Conservation (phyloP, 2,888 invertebrate genomes). For the Pinctada fucata region DNA sequence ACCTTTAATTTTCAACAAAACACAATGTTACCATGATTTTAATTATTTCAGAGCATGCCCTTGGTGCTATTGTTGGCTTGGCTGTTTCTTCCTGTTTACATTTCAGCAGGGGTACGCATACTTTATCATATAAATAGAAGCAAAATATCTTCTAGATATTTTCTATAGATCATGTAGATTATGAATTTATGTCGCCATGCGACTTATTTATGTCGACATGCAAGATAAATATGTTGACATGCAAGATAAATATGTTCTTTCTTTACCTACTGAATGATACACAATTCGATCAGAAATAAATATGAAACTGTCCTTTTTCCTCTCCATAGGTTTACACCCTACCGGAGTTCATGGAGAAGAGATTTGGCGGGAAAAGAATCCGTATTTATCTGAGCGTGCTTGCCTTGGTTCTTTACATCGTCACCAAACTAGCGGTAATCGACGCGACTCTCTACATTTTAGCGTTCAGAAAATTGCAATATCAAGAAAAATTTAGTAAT, state of each 20-base stretch:
- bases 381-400: conserved; percentile 68
- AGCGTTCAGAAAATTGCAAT: too few relatives aligned
- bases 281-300: too few relatives aligned
- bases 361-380: conserved; percentile 70
- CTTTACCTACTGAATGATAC: too few relatives aligned
- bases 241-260: too few relatives aligned
- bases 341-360: conserved; percentile 71
- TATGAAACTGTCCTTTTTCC: too few relatives aligned
- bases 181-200: too few relatives aligned
- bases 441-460: not conserved
- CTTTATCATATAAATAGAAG: too few relatives aligned
- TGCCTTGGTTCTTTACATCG: conserved; percentile 61
- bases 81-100: conserved; percentile 74
- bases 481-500: too few relatives aligned
- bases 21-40: not conserved
- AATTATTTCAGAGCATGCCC: conserved; percentile 77
- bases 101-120: conserved; percentile 71
- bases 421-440: conserved; percentile 63
- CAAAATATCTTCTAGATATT: too few relatives aligned
- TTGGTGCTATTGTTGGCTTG: conserved; percentile 70
- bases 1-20: not conserved
- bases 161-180: too few relatives aligned
- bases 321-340: conserved; percentile 68
- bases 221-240: too few relatives aligned
- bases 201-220: too few relatives aligned